Evolutionary conservation across 2,888 invertebrate species (phyloP), one percentile per base, ranked within the genome.

Genomic region (Podotricha telesiphe): DNA sequence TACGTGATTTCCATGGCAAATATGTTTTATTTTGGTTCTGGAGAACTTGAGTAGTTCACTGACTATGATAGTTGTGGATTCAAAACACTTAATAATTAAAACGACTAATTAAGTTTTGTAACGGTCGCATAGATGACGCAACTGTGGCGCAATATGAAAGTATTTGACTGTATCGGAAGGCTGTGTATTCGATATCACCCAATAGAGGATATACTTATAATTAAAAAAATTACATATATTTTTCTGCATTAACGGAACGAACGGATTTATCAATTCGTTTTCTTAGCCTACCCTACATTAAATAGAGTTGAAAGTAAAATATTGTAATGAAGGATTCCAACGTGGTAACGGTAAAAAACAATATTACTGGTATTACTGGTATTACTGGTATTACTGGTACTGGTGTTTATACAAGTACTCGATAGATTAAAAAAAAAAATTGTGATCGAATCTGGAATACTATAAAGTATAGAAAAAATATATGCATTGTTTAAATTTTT

Each of bases 401-500:
- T n/a, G n/a, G n/a, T n/a, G n/a, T n/a, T n/a, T n/a, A n/a, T n/a
- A n/a, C n/a, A n/a, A n/a, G n/a, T n/a, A n/a, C n/a, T n/a, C n/a
- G n/a, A 28, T 6, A 28, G 6, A 28, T 6, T 42, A 42, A 42
- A 10, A 13, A 7, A n/a, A 50, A 20, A 22, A 51, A 7, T 51
- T 22, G 11, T 15, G 1, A 7, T 17, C 0, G 11, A n/a, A 19
- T 37, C 5, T 37, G 17, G 7, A 5, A 34, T n/a, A 17, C 11
- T 1, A 10, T 37, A 17, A 19, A 56, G 0, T 22, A 59, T 45
- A 20, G 10, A 10, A 53, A 22, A 42, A 3, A 15, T 50, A 40
- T 22, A 8, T 61, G 51, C 45, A 42, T 42, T 42, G 40, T 62
- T 28, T 42, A 59, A 55, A 10, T 45, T 55, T 75, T 75, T 28